Conservation (phyloP, 2,888 invertebrate species). For the Plemyria rubiginata region DNA sequence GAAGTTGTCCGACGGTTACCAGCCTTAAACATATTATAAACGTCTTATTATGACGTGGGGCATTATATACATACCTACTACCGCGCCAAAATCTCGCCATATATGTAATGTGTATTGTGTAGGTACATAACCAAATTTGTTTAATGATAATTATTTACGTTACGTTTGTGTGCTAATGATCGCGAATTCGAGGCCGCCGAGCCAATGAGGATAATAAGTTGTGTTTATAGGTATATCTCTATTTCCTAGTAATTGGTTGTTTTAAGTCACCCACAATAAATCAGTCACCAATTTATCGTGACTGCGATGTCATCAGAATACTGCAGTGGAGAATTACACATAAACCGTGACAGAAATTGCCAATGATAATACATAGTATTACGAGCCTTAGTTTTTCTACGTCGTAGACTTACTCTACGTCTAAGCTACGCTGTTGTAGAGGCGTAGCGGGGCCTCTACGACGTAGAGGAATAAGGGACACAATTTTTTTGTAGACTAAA, state of each 20-base stretch:
- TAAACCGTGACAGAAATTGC: no score
- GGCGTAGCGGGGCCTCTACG: no score
- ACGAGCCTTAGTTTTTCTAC: no score
- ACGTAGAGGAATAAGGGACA: no score
- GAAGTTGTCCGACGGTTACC: no score
- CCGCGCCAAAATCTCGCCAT: slow-evolving; percentile 48
- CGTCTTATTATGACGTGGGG: slow-evolving; percentile 56
- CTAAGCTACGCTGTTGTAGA: no score
- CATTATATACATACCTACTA: slow-evolving; percentile 49
- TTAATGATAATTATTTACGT: slow-evolving; percentile 32
- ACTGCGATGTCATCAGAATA: no score
- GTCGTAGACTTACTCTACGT: no score
- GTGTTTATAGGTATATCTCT: neutral
- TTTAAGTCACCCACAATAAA: neutral
- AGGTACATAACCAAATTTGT: slow-evolving; percentile 47
- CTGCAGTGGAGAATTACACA: no score
- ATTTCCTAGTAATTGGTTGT: neutral
- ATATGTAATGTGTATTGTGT: slow-evolving; percentile 54
- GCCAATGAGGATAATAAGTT: slow-evolving; percentile 8
- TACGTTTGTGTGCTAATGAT: slow-evolving; percentile 23
- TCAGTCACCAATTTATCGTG: neutral
- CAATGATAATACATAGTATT: no score
- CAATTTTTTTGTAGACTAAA: no score
- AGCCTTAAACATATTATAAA: slow-evolving; percentile 12
- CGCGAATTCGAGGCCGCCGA: slow-evolving; percentile 15